Conservation (phyloP, 35 echinoderm and acorn worm species). For the Strongylocentrotus purpuratus region DNA sequence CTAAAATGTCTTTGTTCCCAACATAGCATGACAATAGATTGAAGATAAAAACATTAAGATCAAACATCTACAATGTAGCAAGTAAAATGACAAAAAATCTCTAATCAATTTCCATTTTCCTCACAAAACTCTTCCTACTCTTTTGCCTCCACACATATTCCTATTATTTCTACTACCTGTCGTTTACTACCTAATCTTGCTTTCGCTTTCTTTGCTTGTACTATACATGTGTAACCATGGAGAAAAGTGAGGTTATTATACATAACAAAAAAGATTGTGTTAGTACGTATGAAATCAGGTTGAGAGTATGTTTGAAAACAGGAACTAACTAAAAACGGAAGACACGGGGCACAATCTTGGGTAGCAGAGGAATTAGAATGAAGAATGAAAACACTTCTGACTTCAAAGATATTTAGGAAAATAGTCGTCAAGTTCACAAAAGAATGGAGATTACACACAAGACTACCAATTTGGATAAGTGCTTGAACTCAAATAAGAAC, state of each 20-base stretch:
- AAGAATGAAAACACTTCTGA: neutral
- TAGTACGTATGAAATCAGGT: neutral
- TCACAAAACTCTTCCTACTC: too few species aligned
- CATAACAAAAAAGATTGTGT: neutral
- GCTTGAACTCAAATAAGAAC: too few species aligned
- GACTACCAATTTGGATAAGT: neutral
- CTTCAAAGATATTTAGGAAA: too few species aligned
- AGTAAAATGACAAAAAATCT: neutral
- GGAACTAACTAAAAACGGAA: neutral
- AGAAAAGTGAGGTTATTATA: neutral
- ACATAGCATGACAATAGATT: neutral
- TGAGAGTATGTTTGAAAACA: neutral
- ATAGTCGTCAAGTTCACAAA: neutral
- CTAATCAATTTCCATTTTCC: too few species aligned
- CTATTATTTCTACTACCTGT: too few species aligned
- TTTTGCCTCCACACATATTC: too few species aligned
- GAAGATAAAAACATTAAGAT: neutral
- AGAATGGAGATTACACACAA: neutral
- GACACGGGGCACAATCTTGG: neutral
- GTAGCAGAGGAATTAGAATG: neutral
- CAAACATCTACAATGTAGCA: neutral
- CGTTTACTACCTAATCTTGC: too few species aligned
- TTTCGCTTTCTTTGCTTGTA: too few species aligned
- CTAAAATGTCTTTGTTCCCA: conserved; percentile 20
- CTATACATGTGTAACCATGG: neutral